Conservation (phyloP, 2,888 invertebrate species). For the Autographa pulchrina region DNA sequence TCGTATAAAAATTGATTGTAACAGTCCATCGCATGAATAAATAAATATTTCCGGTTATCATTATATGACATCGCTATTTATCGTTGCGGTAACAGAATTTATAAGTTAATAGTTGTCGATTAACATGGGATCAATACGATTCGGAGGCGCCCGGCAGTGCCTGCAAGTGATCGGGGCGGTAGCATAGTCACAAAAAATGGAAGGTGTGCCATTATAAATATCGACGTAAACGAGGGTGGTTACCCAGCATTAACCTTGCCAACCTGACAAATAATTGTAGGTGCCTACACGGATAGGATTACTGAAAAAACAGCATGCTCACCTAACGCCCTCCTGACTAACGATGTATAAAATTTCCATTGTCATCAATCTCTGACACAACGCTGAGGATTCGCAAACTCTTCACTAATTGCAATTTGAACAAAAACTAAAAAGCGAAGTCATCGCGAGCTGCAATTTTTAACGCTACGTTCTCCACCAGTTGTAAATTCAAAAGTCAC, state of each 20-base stretch:
- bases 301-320: constrained; percentile 85
- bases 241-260: constrained; percentile 71
- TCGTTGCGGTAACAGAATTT: constrained; percentile 77
- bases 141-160: constrained; percentile 39
- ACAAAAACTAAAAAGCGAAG: constrained; percentile 88
- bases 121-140: constrained; percentile 69
- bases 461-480: constrained; percentile 79
- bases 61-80: constrained; percentile 72
- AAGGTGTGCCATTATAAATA: constrained; percentile 61
- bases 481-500: constrained; percentile 69
- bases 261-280: constrained; percentile 75
- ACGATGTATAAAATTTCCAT: constrained; percentile 90
- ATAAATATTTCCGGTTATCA: constrained; percentile 71
- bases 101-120: constrained; percentile 75
- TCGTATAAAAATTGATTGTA: constrained; percentile 83
- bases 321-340: constrained; percentile 87
- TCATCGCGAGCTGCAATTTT: constrained; percentile 86
- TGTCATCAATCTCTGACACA: constrained; percentile 89
- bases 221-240: constrained; percentile 65
- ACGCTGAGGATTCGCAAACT: constrained; percentile 87
- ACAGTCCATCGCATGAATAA: constrained; percentile 65
- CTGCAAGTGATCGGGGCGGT: constrained; percentile 53
- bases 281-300: constrained; percentile 80
- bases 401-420: constrained; percentile 89
- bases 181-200: constrained; percentile 46